Conservation (phyloP, 2,113 vertebrate species). For the Antidorcas marsupialis region DNA sequence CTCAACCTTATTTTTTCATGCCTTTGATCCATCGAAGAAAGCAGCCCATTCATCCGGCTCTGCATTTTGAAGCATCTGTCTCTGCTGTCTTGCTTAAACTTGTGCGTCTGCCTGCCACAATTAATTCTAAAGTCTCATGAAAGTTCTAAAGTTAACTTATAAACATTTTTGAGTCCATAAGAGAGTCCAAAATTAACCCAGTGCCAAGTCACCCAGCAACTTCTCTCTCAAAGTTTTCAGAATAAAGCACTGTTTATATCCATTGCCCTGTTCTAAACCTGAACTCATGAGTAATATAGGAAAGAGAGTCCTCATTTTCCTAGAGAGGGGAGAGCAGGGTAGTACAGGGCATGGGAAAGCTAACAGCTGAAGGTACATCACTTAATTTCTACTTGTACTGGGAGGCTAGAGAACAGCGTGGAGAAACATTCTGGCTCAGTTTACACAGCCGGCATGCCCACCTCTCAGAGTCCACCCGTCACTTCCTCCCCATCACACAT, state of each 20-base stretch:
- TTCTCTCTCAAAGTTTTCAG: not conserved
- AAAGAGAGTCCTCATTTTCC: not conserved
- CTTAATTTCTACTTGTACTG: not conserved
- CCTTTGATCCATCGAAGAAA: not conserved
- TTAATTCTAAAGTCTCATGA: not conserved
- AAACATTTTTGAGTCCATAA: not conserved
- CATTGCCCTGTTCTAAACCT: not conserved
- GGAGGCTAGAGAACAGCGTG: not conserved
- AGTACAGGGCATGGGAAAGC: not conserved
- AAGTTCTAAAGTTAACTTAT: not conserved
- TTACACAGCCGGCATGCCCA: not conserved
- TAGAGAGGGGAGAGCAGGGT: not conserved
- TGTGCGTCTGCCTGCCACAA: not conserved
- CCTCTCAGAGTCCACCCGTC: not conserved
- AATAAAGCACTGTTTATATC: not conserved
- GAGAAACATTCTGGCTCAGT: not conserved
- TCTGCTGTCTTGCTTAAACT: not conserved
- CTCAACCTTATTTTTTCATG: not conserved
- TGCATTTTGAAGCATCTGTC: not conserved
- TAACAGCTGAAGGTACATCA: not conserved
- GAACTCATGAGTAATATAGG: constrained; percentile 1
- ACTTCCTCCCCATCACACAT: not conserved
- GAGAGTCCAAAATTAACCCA: not conserved
- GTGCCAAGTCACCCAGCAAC: not conserved
- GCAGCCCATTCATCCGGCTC: not conserved